These are phyloP conservation scores for Trachymyrmex septentrionalis DNA, from an alignment of 1,140 invertebrate genomes.

Conservation along the genomic window DNA sequence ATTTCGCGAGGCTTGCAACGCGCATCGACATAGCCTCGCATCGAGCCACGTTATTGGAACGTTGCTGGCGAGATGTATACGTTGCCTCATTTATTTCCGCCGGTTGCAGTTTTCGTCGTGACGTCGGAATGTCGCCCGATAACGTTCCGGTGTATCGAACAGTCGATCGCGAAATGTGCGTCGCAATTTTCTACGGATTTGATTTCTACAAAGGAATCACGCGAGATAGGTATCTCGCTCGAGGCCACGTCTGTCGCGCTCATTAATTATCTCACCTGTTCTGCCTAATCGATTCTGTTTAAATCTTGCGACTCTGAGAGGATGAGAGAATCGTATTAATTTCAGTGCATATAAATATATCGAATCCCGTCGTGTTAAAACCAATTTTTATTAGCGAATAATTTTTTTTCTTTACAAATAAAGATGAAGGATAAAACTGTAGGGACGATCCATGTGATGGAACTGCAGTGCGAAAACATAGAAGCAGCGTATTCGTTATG, in stretches of 20 bases:
- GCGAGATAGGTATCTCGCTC: conserved; percentile 12
- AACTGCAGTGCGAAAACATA: not conserved
- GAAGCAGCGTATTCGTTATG: conserved; percentile 16
- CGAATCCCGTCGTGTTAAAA: not conserved
- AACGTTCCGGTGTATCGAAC: conserved; percentile 48
- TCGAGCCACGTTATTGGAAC: conserved; percentile 9
- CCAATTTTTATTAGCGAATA: not conserved
- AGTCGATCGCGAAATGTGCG: conserved; percentile 54
- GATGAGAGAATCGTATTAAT: not conserved
- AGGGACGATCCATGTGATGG: not conserved
- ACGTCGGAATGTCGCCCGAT: conserved; percentile 41
- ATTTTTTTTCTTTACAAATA: not conserved
- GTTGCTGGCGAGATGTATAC: conserved; percentile 38
- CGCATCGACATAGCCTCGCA: not conserved
- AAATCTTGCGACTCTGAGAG: not conserved
- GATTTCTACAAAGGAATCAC: conserved; percentile 36
- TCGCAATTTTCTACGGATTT: conserved; percentile 1
- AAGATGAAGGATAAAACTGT: not conserved
- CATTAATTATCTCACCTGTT: conserved; percentile 42
- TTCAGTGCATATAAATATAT: not conserved
- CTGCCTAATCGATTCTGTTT: conserved; percentile 34
- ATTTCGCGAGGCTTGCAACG: not conserved
- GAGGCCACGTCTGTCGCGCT: conserved; percentile 19
- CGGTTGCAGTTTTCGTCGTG: conserved; percentile 13
- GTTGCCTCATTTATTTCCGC: conserved; percentile 54